phyloP scores from a whole-genome alignment of 2,888 invertebrate genomes.

The Mongoloraphidia duomilia region DNA sequence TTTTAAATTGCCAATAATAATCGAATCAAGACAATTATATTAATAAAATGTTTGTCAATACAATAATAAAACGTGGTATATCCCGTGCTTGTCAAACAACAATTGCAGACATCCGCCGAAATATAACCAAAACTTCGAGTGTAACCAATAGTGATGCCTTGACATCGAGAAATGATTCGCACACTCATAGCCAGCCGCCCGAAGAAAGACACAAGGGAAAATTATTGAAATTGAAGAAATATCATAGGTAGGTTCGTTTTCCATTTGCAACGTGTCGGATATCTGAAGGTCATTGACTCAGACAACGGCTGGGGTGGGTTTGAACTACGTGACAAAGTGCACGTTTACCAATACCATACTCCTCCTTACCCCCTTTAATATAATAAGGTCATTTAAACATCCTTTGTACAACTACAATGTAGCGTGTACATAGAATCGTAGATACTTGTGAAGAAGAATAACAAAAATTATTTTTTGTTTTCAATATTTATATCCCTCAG shows the following conservation, averaged over 20 bases:
- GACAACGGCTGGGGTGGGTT: background rate
- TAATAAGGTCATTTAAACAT: background rate
- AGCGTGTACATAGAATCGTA: no score
- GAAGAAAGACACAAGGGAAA: constrained; percentile 33
- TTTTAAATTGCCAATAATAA: no score
- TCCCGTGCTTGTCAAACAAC: background rate
- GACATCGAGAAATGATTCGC: constrained; percentile 32
- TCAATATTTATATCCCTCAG: no score
- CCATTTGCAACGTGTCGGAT: no score
- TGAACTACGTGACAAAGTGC: constrained; percentile 8
- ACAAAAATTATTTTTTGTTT: no score
- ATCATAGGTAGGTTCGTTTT: constrained; percentile 31
- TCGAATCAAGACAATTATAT: no score
- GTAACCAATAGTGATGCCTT: constrained; percentile 45
- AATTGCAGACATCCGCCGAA: constrained; percentile 19
- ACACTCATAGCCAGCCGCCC: constrained; percentile 9
- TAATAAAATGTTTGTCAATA: background rate
- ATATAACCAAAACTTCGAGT: constrained; percentile 45
- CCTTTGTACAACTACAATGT: no score
- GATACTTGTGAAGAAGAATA: background rate
- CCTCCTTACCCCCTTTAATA: background rate
- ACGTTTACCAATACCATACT: background rate
- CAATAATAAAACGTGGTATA: background rate
- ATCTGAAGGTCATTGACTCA: constrained; percentile 7
- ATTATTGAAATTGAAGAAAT: constrained; percentile 38